A percentile compares a stretch with the other conserved stretches of the same genome.
These are phyloP conservation scores for Galerucella calmariensis DNA, from an alignment of 2,888 invertebrate genomes.

Conservation along the genomic window DNA sequence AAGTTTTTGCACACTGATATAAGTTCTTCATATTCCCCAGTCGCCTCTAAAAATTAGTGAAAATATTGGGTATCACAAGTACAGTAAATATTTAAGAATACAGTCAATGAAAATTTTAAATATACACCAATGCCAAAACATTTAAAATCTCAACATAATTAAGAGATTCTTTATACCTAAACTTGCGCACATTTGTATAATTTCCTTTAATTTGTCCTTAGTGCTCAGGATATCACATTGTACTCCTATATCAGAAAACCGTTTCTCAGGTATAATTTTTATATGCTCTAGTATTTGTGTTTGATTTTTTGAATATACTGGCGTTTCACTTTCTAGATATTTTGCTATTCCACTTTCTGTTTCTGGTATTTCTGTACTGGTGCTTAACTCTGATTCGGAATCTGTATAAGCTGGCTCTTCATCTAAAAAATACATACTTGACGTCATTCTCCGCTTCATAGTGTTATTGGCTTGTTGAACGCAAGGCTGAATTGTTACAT, in stretches of 20 bases:
- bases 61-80: not conserved
- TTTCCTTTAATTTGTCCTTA: not conserved
- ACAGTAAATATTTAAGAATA: too few relatives aligned
- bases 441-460: conserved; percentile 21
- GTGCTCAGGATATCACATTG: conserved; percentile 24
- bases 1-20: not conserved
- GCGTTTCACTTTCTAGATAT: not conserved
- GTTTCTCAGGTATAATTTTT: not conserved
- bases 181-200: conserved; percentile 15
- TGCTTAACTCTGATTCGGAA: conserved; percentile 35
- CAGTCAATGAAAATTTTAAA: too few relatives aligned
- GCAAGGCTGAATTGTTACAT: not conserved
- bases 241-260: conserved; percentile 10
- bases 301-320: not conserved
- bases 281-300: not conserved
- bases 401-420: conserved; percentile 41
- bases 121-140: not conserved
- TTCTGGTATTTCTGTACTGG: conserved; percentile 8
- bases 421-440: conserved; percentile 30
- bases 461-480: not conserved
- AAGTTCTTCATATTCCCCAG: not conserved
- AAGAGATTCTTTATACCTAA: not conserved
- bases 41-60: not conserved
- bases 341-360: not conserved
- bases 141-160: not conserved